Conservation (phyloP, 2,797 vertebrate genomes). For the Mycteria americana region DNA sequence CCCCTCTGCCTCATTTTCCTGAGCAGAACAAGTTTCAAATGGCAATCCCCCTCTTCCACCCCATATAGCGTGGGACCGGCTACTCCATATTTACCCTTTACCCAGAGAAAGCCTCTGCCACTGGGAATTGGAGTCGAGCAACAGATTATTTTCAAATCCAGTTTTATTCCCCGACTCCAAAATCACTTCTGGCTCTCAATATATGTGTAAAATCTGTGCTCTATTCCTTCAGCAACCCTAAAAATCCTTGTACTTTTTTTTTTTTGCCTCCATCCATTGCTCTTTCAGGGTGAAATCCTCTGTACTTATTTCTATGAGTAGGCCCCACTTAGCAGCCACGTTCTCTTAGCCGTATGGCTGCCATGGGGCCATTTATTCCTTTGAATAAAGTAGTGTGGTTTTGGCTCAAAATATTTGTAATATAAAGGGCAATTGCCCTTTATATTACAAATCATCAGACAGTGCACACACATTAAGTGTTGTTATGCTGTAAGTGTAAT, state of each 20-base stretch:
- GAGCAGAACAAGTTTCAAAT: neutral
- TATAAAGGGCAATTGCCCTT: neutral
- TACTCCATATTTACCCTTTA: neutral
- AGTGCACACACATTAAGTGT: neutral
- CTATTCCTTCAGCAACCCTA: neutral
- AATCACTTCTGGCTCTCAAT: neutral
- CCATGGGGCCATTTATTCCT: neutral
- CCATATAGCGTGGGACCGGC: accelerated
- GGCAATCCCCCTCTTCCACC: neutral
- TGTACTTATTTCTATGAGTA: neutral
- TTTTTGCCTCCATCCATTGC: neutral
- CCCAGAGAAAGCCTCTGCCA: neutral
- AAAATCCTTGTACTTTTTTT: neutral
- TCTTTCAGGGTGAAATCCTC: neutral
- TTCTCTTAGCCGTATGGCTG: neutral
- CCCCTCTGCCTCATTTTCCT: neutral
- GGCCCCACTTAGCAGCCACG: neutral
- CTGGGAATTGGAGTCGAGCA: neutral
- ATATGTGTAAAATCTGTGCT: neutral
- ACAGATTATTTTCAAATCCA: neutral
- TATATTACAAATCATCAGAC: neutral
- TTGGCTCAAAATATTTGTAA: neutral
- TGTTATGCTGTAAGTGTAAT: neutral
- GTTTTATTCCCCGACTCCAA: neutral
- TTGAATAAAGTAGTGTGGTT: neutral